Conservation (phyloP, 2,888 invertebrate species). For the Xanthorhoe spadicearia region DNA sequence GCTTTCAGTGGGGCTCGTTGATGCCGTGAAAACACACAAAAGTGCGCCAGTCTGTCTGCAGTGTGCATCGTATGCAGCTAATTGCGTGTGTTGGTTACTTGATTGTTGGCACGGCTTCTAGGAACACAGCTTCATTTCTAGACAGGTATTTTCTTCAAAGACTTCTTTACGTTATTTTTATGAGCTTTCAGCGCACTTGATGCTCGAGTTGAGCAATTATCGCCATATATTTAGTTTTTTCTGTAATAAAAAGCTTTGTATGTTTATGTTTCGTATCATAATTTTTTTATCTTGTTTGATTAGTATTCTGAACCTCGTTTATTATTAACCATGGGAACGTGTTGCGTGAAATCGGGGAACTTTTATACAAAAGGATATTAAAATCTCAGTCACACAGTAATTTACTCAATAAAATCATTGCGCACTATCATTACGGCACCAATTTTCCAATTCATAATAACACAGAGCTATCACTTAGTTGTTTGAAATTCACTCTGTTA, state of each 20-base stretch:
- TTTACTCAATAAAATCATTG: slow-evolving; percentile 24
- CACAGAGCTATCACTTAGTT: slow-evolving; percentile 51
- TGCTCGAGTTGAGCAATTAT: not conserved
- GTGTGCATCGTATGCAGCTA: slow-evolving; percentile 43
- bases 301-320: not conserved
- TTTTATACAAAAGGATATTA: slow-evolving; percentile 14
- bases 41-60: slow-evolving; percentile 60
- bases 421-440: slow-evolving; percentile 34
- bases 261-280: not conserved
- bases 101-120: slow-evolving; percentile 21
- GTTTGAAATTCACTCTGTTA: slow-evolving; percentile 52
- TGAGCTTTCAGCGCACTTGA: not conserved
- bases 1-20: slow-evolving; percentile 82
- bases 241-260: not conserved
- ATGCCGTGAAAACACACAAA: slow-evolving; percentile 82
- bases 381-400: slow-evolving; percentile 23
- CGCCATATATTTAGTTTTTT: not conserved
- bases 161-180: not conserved
- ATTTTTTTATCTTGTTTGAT: not conserved
- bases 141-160: not conserved
- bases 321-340: slow-evolving; percentile 15
- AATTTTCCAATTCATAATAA: slow-evolving; percentile 46
- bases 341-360: not conserved
- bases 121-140: not conserved
- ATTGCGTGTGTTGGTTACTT: slow-evolving; percentile 53